Percentiles rank a stretch among this genome's conserved stretches.
These are phyloP conservation scores for Callocephalon fimbriatum DNA, from an alignment of 2,113 vertebrate species.

Conservation along the genomic window DNA sequence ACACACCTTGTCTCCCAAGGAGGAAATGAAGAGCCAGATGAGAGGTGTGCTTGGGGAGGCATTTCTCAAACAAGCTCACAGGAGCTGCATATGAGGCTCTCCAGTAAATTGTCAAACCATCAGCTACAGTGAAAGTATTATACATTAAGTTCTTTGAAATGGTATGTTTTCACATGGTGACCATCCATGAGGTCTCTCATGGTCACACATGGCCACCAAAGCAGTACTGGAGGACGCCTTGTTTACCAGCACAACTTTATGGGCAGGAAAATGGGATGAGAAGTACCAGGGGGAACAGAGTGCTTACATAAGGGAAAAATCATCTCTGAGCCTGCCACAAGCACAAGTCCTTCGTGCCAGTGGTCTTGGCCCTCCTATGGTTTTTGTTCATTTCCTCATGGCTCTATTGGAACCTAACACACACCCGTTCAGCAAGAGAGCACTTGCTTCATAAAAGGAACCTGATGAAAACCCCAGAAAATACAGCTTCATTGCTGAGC, in stretches of 20 bases:
- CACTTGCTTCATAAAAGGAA: neutral
- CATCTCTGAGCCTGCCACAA: neutral
- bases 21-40: conserved; percentile 14
- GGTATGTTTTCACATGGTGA: neutral
- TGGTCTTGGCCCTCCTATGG: neutral
- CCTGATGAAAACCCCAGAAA: neutral
- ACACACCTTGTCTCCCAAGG: neutral
- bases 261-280: neutral
- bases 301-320: neutral
- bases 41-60: neutral
- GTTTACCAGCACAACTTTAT: conserved; percentile 5
- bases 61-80: neutral
- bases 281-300: neutral
- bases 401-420: neutral
- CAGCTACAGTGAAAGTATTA: neutral
- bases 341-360: neutral
- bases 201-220: conserved; percentile 16
- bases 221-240: neutral
- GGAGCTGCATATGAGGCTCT: neutral
- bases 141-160: neutral
- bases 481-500: neutral
- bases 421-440: neutral
- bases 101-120: neutral
- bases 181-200: neutral
- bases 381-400: neutral